Conservation (phyloP, 2,113 vertebrate species). For the Acrocephalus kingi region DNA sequence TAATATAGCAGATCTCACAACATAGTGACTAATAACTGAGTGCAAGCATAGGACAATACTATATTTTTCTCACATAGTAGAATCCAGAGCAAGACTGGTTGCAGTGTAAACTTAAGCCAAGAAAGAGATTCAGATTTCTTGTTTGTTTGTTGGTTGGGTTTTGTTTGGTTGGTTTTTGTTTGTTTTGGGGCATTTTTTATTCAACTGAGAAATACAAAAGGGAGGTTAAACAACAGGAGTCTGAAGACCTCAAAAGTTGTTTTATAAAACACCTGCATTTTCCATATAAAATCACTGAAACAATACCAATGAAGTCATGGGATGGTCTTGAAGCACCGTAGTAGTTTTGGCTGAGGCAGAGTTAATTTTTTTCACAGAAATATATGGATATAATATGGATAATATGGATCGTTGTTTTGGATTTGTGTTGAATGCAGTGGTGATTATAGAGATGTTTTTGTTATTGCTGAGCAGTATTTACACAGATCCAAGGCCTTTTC, state of each 20-base stretch:
- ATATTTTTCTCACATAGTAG: not conserved
- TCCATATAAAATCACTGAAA: not conserved
- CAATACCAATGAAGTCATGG: not conserved
- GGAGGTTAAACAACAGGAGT: not conserved
- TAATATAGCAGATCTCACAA: not conserved
- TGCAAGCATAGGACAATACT: not conserved
- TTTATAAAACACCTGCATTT: not conserved
- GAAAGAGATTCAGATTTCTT: not conserved
- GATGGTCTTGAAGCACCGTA: not conserved
- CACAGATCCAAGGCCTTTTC: not conserved
- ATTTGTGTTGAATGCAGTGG: not conserved
- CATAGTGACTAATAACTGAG: not conserved
- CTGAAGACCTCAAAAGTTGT: not conserved
- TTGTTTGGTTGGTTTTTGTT: not conserved
- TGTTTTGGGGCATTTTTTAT: not conserved
- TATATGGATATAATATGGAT: not conserved
- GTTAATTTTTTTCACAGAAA: not conserved
- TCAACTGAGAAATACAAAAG: not conserved
- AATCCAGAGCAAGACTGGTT: not conserved
- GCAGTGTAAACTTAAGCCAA: not conserved
- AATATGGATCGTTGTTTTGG: not conserved
- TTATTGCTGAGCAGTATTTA: not conserved
- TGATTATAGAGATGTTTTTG: not conserved
- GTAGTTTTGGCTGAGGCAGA: not conserved
- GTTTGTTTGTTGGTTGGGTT: fast-evolving